Conservation (phyloP, 2,888 invertebrate species). For the Maniola hyperantus region DNA sequence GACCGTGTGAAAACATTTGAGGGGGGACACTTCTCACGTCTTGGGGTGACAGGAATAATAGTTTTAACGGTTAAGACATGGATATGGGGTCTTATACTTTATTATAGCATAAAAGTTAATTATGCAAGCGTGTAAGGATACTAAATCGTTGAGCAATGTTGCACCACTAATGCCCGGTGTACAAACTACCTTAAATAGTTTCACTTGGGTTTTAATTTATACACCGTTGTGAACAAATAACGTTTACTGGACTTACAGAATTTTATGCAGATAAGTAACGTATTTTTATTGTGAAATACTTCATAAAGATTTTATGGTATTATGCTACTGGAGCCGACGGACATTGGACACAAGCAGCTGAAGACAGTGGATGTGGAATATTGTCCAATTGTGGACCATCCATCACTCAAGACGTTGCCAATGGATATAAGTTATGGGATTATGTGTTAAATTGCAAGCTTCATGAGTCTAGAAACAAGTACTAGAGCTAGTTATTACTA, state of each 20-base stretch:
- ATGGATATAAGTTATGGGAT: no score
- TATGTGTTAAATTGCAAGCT: no score
- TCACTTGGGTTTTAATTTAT: neutral
- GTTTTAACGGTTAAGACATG: constrained; percentile 32
- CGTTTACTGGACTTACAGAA: neutral
- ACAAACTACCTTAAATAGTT: neutral
- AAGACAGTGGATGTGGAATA: no score
- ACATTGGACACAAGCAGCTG: no score
- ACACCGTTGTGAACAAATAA: neutral
- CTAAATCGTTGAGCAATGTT: neutral
- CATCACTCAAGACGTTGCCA: no score
- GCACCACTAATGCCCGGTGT: neutral
- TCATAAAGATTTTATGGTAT: neutral
- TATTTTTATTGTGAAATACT: neutral
- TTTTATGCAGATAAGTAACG: constrained; percentile 9
- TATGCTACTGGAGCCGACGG: neutral
- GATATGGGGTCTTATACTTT: constrained; percentile 23
- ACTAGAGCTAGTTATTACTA: no score
- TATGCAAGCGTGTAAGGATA: constrained; percentile 15
- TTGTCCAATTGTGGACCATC: no score
- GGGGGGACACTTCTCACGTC: constrained; percentile 29
- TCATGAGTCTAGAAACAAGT: no score
- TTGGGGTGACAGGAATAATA: constrained; percentile 30
- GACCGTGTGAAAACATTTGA: constrained; percentile 61
- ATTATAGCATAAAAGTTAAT: constrained; percentile 17